Base-by-base conservation (phyloP, 2,113 vertebrate genomes). In the Microtus montanus region DNA sequence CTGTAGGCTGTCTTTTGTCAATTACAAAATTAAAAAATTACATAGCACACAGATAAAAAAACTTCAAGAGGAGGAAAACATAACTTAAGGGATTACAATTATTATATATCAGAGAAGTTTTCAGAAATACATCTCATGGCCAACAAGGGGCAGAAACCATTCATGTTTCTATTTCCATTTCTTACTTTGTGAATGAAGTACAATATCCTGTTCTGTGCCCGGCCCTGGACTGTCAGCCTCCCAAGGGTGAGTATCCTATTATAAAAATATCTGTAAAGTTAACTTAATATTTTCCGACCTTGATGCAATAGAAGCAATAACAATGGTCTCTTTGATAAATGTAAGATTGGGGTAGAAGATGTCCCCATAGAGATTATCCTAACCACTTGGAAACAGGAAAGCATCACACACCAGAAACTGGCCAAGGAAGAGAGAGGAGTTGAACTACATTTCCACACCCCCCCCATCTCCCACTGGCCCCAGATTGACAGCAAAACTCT, bases 251-350 rank as follows among this genome's bases (percentile, higher is more conserved):
- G 44, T 41, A 64, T 73, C 52, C 33, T 63, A 47, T 49, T 64
- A 44, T 73, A 86, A 77, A 44, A 68, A 89, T 70, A 14, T 75
- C 84, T 66, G 6, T 87, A 61, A 96, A 96, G 77, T 82, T 77
- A 66, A 15, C 49, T 83, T 64, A 38, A 85, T 90, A 92, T 87
- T 13, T 38, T 78, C 7, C 33, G 38, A 71, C 61, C 71, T 61
- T 44, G 44, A 58, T 58, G n/a, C 88, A 84, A 88, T 58, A 10
- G 35, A 82, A 95, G 12, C 30, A 14, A 92, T 77, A 63, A 41
- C n/a, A 93, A 96, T 15, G 10, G 11, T 71, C 44, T 87, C 61
- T 38, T 54, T 73, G 20, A 30, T 58, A 70, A 93, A 82, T 73
- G 71, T 5, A 28, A 54, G 49, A 64, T 13, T n/a, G 10, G 90